Conservation (phyloP, 2,113 vertebrate genomes). For the Carassius gibelio region DNA sequence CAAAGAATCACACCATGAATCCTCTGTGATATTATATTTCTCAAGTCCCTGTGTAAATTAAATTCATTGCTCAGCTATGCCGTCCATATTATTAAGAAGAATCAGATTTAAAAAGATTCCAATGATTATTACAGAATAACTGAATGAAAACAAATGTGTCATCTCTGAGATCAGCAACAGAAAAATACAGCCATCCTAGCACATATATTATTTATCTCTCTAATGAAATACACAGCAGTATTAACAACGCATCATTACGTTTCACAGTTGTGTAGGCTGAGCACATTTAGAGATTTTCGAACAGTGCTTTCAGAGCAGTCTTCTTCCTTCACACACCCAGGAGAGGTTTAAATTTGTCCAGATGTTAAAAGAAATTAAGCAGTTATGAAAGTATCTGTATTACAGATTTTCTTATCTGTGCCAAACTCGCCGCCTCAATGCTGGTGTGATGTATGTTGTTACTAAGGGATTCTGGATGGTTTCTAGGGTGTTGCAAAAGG, state of each 20-base stretch:
- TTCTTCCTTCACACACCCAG: too few relatives aligned
- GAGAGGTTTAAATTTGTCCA: slow-evolving; percentile 3
- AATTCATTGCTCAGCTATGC: slow-evolving; percentile 4
- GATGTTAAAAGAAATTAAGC: background rate
- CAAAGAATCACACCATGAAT: slow-evolving; percentile 27
- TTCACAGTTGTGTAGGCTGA: slow-evolving; percentile 22
- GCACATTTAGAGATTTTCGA: background rate
- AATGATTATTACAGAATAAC: slow-evolving; percentile 44
- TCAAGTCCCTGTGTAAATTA: background rate
- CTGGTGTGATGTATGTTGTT: background rate
- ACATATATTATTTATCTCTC: slow-evolving; percentile 51
- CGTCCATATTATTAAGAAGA: slow-evolving; percentile 51
- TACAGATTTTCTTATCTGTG: background rate
- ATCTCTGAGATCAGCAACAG: slow-evolving; percentile 27
- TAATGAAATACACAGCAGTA: slow-evolving; percentile 13
- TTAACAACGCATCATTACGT: slow-evolving; percentile 2
- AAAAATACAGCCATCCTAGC: slow-evolving; percentile 29
- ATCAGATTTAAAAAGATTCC: slow-evolving; percentile 40
- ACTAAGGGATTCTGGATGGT: background rate
- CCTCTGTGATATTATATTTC: background rate
- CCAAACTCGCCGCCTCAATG: background rate
- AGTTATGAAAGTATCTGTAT: background rate
- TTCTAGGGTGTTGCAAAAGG: too few relatives aligned
- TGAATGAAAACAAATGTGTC: slow-evolving; percentile 52
- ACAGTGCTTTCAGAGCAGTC: background rate